Evolutionary conservation across 2,797 vertebrate species (phyloP).

Genomic region (Cryptoprocta ferox): DNA sequence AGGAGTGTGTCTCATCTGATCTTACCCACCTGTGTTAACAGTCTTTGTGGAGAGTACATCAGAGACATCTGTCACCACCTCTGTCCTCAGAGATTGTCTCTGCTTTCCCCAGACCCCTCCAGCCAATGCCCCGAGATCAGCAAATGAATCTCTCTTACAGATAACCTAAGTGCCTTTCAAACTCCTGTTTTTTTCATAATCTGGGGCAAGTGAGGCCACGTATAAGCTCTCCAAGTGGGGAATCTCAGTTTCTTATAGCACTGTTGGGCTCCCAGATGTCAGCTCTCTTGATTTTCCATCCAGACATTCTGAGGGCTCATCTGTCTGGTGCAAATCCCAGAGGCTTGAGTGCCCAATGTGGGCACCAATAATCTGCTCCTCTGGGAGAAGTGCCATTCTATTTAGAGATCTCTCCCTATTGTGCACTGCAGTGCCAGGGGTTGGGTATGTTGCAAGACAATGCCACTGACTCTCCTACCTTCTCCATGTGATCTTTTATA

Average conservation of each 20-base stretch:
- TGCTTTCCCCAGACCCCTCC: not conserved
- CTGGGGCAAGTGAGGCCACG: not conserved
- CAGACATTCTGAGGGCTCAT: not conserved
- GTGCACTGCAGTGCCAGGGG: not conserved
- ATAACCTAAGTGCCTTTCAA: not conserved
- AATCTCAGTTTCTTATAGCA: not conserved
- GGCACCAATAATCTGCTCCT: not conserved
- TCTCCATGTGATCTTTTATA: not conserved
- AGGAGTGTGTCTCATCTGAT: not conserved
- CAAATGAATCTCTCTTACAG: not conserved
- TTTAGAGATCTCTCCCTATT: not conserved
- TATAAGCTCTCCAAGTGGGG: not conserved
- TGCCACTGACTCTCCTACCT: not conserved
- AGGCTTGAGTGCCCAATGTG: not conserved
- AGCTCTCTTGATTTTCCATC: not conserved
- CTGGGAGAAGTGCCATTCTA: not conserved
- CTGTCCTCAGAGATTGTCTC: not conserved
- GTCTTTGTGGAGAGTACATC: not conserved
- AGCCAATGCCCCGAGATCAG: not conserved
- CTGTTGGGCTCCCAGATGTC: not conserved
- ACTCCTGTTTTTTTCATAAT: not conserved
- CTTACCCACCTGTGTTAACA: not conserved
- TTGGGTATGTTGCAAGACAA: not conserved
- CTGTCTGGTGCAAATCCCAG: not conserved
- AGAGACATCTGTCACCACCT: not conserved